Evolutionary conservation across 2,797 vertebrate genomes (phyloP), one percentile per base, ranked within the genome.

Genomic region (Cynodonichthys magdalenae): DNA sequence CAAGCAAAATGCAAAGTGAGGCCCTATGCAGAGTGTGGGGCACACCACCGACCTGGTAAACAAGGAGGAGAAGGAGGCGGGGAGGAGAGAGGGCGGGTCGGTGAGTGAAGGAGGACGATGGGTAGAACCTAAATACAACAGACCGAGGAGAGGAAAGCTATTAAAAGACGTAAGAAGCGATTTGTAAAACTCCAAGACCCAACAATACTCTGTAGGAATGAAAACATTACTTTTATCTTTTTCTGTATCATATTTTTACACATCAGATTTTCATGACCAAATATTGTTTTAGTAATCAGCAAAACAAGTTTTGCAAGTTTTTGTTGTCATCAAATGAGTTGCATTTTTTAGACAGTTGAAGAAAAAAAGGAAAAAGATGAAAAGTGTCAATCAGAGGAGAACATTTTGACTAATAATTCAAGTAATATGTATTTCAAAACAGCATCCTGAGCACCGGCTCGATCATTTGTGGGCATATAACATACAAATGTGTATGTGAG

Each of bases 1-100:
- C 81, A 79, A 80, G 80, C 83, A 73, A 92, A 92, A 93, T 93
- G 91, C 91, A 93, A 93, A 93, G 81, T 84, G 91, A 87, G 85
- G 81, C 83, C 85, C 85, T 90, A 87, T 88, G 87, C 82, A 87
- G 80, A 85, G 77, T 70, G 66, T 87, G 81, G 84, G 84, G 86
- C 82, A 85, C 87, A 88, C 83, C 86, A 86, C 78, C 74, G 59
- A 85, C 81, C 85, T 83, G 82, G 86, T 92, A 90, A 90, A 88
- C 85, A 87, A 88, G 83, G 63, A 81, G 82, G 63, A 75, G 79
- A 82, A 80, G 85, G 85, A 74, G 82, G 84, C 39, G 41, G 50
- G 68, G 78, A 82, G 69, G 73, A 84, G 76, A 79, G 77, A 81
- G 74, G 85, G 80, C 56, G 71, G 79, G 75, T 69, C 59, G 57